Conservation (phyloP, 23 tunicate species). For the Trididemnum miniatum region DNA sequence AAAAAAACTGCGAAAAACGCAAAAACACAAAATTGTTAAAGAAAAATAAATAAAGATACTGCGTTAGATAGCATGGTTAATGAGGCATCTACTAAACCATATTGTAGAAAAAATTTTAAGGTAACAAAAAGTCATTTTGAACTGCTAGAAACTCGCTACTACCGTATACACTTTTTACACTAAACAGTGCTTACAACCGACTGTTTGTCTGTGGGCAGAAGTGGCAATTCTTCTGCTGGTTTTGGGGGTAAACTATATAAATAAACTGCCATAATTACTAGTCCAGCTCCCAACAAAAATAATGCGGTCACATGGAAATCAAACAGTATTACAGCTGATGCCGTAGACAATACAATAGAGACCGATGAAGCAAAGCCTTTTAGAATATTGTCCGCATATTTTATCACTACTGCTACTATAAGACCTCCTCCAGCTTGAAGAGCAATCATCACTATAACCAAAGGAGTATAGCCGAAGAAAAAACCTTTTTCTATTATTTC, state of each 20-base stretch:
- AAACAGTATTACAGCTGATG: conserved; percentile 69
- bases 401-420: conserved; percentile 92
- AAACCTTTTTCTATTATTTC: conserved; percentile 77
- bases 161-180: too few species aligned
- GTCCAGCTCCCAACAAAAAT: conserved; percentile 75
- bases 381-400: conserved; percentile 91
- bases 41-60: too few species aligned
- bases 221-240: too few species aligned
- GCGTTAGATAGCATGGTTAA: too few species aligned
- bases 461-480: conserved; percentile 74
- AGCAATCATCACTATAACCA: conserved; percentile 55
- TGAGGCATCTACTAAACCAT: too few species aligned
- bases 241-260: conserved; percentile 65
- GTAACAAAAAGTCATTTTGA: too few species aligned
- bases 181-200: too few species aligned
- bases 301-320: conserved; percentile 58
- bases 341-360: conserved; percentile 85
- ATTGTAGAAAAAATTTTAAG: too few species aligned
- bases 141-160: too few species aligned
- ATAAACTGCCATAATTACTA: conserved; percentile 89
- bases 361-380: conserved; percentile 97
- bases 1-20: too few species aligned
- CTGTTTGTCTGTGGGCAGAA: too few species aligned
- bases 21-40: too few species aligned
- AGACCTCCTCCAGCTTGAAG: conserved; percentile 89